Percentiles rank a stretch among this genome's conserved stretches.
These are phyloP conservation scores for Vidua macroura DNA, from an alignment of 2,113 vertebrate species.

Conservation along the genomic window DNA sequence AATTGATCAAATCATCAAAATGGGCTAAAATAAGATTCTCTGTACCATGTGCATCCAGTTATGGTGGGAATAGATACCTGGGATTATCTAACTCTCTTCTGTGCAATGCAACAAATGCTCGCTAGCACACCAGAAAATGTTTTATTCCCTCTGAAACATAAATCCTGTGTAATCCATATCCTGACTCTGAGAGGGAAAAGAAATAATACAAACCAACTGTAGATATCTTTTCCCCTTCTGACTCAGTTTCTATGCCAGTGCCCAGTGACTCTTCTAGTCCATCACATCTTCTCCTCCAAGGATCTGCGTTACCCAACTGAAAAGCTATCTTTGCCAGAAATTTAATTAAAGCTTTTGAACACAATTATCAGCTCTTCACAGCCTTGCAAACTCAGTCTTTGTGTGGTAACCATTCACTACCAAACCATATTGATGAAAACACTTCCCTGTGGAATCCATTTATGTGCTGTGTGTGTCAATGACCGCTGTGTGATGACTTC, in stretches of 20 bases:
- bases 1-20: neutral
- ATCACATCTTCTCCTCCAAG: neutral
- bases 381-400: neutral
- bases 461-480: neutral
- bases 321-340: neutral
- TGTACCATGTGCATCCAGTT: neutral
- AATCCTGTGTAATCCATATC: neutral
- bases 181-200: neutral
- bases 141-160: constrained; percentile 1
- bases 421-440: neutral
- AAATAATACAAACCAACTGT: neutral
- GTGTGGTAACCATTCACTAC: neutral
- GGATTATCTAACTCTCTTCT: neutral
- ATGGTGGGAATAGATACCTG: neutral
- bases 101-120: neutral
- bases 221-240: neutral
- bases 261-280: neutral
- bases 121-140: neutral
- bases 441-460: neutral
- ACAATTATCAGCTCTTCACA: neutral
- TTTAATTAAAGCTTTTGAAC: neutral
- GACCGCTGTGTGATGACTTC: neutral
- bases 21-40: neutral
- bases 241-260: neutral
- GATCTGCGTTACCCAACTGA: neutral